phyloP scores from a whole-genome alignment of 2,113 vertebrate genomes.

The Nannospalax galili region DNA sequence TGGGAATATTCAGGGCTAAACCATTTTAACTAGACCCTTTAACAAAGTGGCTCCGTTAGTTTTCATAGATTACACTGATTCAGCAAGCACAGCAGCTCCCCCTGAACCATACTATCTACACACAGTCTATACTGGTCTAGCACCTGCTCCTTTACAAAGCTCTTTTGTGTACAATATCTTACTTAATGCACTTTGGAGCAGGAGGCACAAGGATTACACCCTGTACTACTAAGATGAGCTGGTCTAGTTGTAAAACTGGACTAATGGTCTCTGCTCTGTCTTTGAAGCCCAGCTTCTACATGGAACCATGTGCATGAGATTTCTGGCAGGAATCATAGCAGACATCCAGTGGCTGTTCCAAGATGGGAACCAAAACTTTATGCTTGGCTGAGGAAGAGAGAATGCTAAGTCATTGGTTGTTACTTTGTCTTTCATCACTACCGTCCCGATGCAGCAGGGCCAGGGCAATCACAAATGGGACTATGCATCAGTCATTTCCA shows the following conservation, averaged over 20 bases:
- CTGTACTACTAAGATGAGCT: background rate
- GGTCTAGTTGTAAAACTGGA: background rate
- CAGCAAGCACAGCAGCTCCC: background rate
- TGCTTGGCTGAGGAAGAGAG: background rate
- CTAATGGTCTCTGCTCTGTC: background rate
- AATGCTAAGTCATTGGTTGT: background rate
- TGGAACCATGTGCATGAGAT: background rate
- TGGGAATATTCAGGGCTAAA: background rate
- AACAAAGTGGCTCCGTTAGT: background rate
- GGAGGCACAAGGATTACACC: background rate
- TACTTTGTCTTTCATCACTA: background rate
- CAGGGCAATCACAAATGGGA: accelerated
- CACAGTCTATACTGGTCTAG: background rate
- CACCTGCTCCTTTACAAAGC: background rate
- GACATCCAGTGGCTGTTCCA: background rate
- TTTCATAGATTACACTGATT: background rate
- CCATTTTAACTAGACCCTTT: background rate
- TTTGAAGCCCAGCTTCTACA: constrained; percentile 24
- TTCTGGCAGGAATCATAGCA: background rate
- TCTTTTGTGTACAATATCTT: background rate
- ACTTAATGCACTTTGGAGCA: background rate
- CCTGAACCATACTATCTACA: background rate
- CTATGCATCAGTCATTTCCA: background rate
- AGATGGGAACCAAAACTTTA: constrained; percentile 27
- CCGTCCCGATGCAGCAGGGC: background rate